Base-by-base conservation (phyloP, 2,113 vertebrate genomes). In the Emydocephalus ijimae region DNA sequence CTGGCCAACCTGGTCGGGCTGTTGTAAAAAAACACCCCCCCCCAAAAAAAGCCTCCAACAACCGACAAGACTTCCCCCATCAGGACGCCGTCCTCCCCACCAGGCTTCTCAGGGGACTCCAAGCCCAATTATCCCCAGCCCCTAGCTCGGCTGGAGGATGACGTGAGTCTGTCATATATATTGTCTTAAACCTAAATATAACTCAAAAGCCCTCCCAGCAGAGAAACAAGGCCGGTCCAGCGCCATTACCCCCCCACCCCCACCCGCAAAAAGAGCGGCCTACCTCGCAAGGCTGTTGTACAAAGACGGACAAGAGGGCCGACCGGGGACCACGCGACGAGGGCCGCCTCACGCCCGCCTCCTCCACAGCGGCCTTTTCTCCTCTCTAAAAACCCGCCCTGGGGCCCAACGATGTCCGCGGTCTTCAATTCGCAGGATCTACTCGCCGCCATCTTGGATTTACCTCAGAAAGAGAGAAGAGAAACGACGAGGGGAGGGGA, bases 391-490 rank as follows among this genome's bases (percentile, higher is more conserved):
- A 98, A 99, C 98, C 98, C 98, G 98, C 97, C 98, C 74, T 97
- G 98, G n/a, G 96, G 95, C 94, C 96, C 97, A 95, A 96, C 97
- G 97, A 96, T 97, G 97, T 97, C 97, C 93, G 96, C 98, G 95
- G 96, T 97, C 94, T 98, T 96, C 93, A 97, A 97, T 48, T 98
- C 96, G 90, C 97, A 98, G 93, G 96, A 98, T 96, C 97, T 97
- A 93, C 98, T 98, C 92, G 98, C 98, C 97, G 98, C 98, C 98
- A 98, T 98, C 97, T 98, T 98, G 94, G 96, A 97, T 96, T 97
- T 97, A 96, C 96, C 96, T 59, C 93, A 21, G 90, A 74, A 93
- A 48, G 87, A 56, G 52, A 12, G 8, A 88, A 56, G 52, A 12
- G 11, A 8, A 89, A 88, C 88, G 92, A 26, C 2, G 57, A 87